Percentiles rank a stretch among this genome's conserved stretches.
These are phyloP conservation scores for Ascaphus truei DNA, from an alignment of 2,113 vertebrate genomes.

Conservation along the genomic window DNA sequence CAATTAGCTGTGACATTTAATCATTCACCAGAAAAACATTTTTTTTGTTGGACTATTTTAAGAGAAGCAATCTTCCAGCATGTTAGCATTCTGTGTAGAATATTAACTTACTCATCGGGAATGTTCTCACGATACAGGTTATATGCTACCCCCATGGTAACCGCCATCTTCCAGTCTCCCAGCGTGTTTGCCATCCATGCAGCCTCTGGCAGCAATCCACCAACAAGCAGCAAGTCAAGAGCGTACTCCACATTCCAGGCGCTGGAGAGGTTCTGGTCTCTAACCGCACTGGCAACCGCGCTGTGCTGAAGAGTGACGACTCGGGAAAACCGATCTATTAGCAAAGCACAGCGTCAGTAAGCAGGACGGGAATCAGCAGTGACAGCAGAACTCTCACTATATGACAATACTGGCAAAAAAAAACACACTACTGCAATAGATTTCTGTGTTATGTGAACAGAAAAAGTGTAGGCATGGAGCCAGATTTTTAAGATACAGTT, in stretches of 20 bases:
- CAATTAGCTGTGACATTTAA: too few relatives aligned
- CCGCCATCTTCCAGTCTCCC: conserved; percentile 90
- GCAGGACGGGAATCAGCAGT: too few relatives aligned
- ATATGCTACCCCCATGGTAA: conserved; percentile 77
- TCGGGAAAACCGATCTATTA: conserved; percentile 60
- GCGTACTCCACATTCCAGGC: conserved; percentile 88
- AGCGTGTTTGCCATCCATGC: conserved; percentile 80
- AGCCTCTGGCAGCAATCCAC: conserved; percentile 85
- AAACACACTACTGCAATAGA: too few relatives aligned
- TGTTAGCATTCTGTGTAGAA: too few relatives aligned
- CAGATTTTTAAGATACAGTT: too few relatives aligned
- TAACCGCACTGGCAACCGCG: conserved; percentile 63
- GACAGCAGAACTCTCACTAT: too few relatives aligned
- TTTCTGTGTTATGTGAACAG: too few relatives aligned
- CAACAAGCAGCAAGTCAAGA: conserved; percentile 80
- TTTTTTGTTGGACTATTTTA: too few relatives aligned
- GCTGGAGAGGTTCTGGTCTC: conserved; percentile 76
- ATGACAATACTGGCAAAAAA: too few relatives aligned
- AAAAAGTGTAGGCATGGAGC: too few relatives aligned
- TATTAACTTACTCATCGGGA: neutral
- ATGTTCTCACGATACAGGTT: conserved; percentile 54
- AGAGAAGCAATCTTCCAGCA: too few relatives aligned
- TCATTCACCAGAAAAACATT: too few relatives aligned
- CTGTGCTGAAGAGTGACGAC: conserved; percentile 68
- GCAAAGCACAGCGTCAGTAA: neutral